phyloP scores from a whole-genome alignment of 1,140 invertebrate genomes.

The Papilio glaucus region DNA sequence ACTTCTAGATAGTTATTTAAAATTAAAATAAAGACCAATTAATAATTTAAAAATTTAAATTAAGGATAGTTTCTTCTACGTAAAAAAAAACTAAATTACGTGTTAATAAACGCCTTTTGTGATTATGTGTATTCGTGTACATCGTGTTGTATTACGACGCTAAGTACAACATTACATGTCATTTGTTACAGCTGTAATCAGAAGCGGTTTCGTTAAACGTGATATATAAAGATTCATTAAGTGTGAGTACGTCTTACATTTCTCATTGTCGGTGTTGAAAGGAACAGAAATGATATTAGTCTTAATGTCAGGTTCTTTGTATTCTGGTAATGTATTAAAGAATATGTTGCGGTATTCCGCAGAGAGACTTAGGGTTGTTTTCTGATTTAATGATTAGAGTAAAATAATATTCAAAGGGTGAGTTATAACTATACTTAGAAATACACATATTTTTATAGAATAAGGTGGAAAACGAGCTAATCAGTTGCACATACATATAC shows the following conservation, averaged over 20 bases:
- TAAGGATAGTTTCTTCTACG: no score
- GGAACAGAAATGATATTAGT: background rate
- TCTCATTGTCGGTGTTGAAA: conserved; percentile 8
- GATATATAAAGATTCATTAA: conserved; percentile 13
- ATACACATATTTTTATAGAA: no score
- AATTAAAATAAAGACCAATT: no score
- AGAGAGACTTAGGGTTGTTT: no score
- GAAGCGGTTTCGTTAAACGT: background rate
- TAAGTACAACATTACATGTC: conserved; percentile 5
- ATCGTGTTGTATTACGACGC: background rate
- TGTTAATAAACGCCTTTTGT: background rate
- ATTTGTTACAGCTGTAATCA: conserved; percentile 8
- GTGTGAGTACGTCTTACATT: background rate
- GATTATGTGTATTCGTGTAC: background rate
- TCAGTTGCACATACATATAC: no score
- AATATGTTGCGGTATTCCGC: background rate
- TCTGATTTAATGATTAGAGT: background rate
- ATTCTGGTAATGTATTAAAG: background rate
- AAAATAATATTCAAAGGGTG: no score
- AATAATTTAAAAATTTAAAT: no score
- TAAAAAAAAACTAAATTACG: no score
- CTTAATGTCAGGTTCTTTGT: conserved; percentile 8
- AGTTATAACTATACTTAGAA: no score
- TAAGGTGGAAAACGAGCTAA: no score
- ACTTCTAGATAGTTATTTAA: no score